Evolutionary conservation across 2,888 invertebrate genomes (phyloP), one percentile per base, ranked within the genome.

Genomic region (Sicus ferrugineus): DNA sequence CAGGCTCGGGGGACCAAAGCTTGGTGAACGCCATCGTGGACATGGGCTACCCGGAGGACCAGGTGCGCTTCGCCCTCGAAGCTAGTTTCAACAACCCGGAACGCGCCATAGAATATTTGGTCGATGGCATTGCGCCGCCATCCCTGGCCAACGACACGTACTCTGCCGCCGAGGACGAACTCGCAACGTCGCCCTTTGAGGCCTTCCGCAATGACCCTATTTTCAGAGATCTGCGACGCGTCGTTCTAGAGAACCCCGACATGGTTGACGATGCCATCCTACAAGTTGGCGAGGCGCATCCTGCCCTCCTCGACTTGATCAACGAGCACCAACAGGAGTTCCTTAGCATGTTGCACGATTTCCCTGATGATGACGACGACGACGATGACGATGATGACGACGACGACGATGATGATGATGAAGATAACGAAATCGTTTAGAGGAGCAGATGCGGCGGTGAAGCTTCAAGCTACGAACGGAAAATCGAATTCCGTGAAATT

Each of bases 31-130:
- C 75, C 5, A 75, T 81, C 31, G 69, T 75, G 0, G 69, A 68
- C 80, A 97, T 98, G 97, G 98, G 98, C 19, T 99, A 95, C 84
- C 92, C 90, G 72, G 88, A 90, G 77, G 87, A 80, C 19, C 88
- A 91, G 84, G 97, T 96, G 1, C 93, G 94, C 80, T 89, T 91
- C 80, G 98, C 98, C 1, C 87, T 99, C 67, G 88, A 94, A 72
- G 96, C 97, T 2, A 96, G 96, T 81, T 97, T 93, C 85, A 97
- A 96, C 85, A 98, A 98, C 86, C 93, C 97, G 9, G 97, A 98
- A 85, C 88, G 97, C 85, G 98, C 98, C 72, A 96, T 98, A 34
- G 97, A 98, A 86, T 98, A 97, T 87, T 89, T 99, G 77, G 89
- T 97, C 78, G 94, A 91, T 73, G 96, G 94, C 71, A 94, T 94